Evolutionary conservation across 2,888 invertebrate species (phyloP), one percentile per base, ranked within the genome.

Genomic region (Protonemura montana): DNA sequence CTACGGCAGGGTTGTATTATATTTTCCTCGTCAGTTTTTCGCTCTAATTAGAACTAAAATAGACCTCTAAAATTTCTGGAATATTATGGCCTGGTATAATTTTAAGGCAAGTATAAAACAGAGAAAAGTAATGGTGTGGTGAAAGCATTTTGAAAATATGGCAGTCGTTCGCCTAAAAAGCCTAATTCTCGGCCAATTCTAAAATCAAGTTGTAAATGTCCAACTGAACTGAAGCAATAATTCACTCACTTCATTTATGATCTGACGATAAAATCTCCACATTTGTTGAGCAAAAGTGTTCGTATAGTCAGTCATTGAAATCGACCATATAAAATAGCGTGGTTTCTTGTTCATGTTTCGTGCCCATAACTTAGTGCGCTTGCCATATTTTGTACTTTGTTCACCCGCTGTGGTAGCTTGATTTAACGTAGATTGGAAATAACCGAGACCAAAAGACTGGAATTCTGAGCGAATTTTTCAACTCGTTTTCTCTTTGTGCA

Each of bases 301-400:
- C n/a, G n/a, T 59, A 59, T 10, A 21, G 59, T 10, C 59, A 16
- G 21, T 59, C 59, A 59, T 59, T 59, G 59, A 59, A 59, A 10
- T 10, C 59, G 59, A 59, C 59, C 78, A 26, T 27, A 78, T 78
- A 78, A n/a, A 76, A 76, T 78, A 78, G 5, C 26, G 1, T 78
- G 1, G 59, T 59, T 59, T 59, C 59, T 59, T 78, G 78, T 78
- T 78, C 78, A 78, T 78, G 78, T 28, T 78, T 21, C 78, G 78
- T 7, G 78, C 26, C 7, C 78, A 28, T 78, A 78, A 78, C 78
- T 78, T 78, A 28, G n/a, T 25, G 76, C 26, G 78, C 26, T 78
- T 59, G 59, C 6, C 1, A 10, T 21, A 21, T 13, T 21, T 10
- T 59, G 16, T 59, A 59, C 59, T 59, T 59, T 59, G 59, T 59